Conservation (phyloP, 2,888 invertebrate genomes). For the Drosophila colorata region DNA sequence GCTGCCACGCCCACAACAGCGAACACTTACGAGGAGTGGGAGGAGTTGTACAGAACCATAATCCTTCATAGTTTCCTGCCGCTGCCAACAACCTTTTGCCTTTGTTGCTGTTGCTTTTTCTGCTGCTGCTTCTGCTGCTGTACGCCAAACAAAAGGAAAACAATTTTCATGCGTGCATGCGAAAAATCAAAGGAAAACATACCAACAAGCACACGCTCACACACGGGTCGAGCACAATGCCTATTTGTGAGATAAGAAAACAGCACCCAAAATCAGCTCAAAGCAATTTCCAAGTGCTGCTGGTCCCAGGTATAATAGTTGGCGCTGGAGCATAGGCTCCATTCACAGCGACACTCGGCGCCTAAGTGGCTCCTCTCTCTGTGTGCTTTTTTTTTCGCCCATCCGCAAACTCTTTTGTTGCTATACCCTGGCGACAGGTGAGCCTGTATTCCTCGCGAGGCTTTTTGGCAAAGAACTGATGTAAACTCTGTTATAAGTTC, state of each 20-base stretch:
- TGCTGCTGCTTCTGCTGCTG: slow-evolving; percentile 27
- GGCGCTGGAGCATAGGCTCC: slow-evolving; percentile 20
- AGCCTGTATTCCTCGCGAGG: neutral
- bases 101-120: slow-evolving; percentile 34
- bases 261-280: slow-evolving; percentile 54
- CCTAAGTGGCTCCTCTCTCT: slow-evolving; percentile 67
- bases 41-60: slow-evolving; percentile 44
- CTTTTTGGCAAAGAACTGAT: neutral
- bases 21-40: slow-evolving; percentile 15
- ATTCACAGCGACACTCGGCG: slow-evolving; percentile 51
- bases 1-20: slow-evolving; percentile 7
- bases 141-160: slow-evolving; percentile 72
- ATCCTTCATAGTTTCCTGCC: slow-evolving; percentile 74
- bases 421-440: neutral
- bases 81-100: slow-evolving; percentile 70
- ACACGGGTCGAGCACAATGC: slow-evolving; percentile 59
- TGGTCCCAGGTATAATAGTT: slow-evolving; percentile 37
- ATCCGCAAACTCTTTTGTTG: slow-evolving; percentile 31
- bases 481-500: no score
- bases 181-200: slow-evolving; percentile 66
- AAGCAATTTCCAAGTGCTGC: slow-evolving; percentile 71
- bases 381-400: slow-evolving; percentile 16
- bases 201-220: slow-evolving; percentile 17
- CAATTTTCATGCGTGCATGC: slow-evolving; percentile 79
- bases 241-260: slow-evolving; percentile 72